Base-by-base conservation (phyloP, 2,113 vertebrate genomes). In the Peromyscus polionotus region DNA sequence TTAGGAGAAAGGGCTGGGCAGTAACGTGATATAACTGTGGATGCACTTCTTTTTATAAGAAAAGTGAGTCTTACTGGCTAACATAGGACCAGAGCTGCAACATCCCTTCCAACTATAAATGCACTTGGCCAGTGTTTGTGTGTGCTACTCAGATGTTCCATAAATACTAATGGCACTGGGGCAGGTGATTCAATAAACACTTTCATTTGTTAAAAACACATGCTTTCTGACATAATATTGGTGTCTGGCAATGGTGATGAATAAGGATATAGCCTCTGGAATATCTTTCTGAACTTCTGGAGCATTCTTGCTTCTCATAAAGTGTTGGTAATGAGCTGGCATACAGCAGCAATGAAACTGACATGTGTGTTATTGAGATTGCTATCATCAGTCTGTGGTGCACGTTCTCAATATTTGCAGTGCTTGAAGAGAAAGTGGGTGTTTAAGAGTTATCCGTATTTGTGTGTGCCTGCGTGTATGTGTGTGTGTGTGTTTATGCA, bases 11-110 rank as follows among this genome's bases (percentile, higher is more conserved):
- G 94, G 88, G 91, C 54, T 88, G 92, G 94, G 81, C 89, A 96
- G 93, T 77, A 97, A 97, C 96, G 97, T 97, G 97, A 98, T 75
- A 42, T 8, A 88, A 98, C 92, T 98, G 95, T 86, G 96, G 73
- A 98, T 98, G 65, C 10, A 39, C 76, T 97, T 96, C 89, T 90
- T 95, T 95, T 95, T 97, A 86, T 96, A 97, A 96, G 39, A 95
- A 95, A 95, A 91, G 95, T 20, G 65, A n/a, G 87, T 14, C 67
- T 90, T 87, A 51, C 17, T 5, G 14, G 68, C 68, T 88, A 86
- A 87, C 33, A 72, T 51, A 77, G 57, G 81, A 77, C 65, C 54
- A 28, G 68, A 79, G 57, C 73, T 39, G 48, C 42, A 65, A 13
- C 83, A 59, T 79, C 57, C 68, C 91, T 63, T n/a, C 65, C 17